These are phyloP conservation scores for Neopipo cinnamomea DNA, from an alignment of 2,113 vertebrate genomes.

Conservation along the genomic window DNA sequence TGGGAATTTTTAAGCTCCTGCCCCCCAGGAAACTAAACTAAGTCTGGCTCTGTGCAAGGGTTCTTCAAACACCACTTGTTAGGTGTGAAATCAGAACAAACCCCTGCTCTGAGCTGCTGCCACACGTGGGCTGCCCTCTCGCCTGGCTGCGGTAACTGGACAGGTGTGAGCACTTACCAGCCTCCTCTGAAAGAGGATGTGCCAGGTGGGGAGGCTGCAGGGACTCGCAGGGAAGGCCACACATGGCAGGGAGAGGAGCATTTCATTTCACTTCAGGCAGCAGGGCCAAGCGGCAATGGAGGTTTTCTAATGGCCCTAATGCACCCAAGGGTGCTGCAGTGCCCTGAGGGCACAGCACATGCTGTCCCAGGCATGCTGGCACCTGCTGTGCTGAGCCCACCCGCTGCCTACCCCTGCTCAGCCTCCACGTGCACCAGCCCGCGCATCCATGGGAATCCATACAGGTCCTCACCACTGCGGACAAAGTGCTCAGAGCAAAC, in stretches of 20 bases:
- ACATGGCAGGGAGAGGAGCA: fast-evolving
- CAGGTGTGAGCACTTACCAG: fast-evolving
- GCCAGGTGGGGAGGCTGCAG: background rate
- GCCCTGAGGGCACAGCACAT: fast-evolving
- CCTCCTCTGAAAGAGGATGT: background rate
- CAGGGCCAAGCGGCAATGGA: background rate
- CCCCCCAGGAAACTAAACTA: background rate
- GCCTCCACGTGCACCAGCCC: background rate
- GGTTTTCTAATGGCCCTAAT: background rate
- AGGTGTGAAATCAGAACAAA: background rate
- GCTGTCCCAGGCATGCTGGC: fast-evolving
- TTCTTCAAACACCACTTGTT: background rate
- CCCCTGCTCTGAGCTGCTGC: background rate
- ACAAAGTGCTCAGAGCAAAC: background rate
- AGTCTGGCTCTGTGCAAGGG: background rate
- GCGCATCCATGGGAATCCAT: fast-evolving
- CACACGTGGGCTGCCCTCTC: background rate
- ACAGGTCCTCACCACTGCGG: fast-evolving
- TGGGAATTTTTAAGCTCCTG: background rate
- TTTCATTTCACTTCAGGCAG: background rate
- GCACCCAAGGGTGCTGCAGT: fast-evolving
- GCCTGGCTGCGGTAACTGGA: background rate
- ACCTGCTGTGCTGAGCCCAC: background rate
- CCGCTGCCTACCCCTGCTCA: background rate
- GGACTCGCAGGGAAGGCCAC: background rate